phyloP scores from a whole-genome alignment of 30 jellyfish, hydroid and myxozoan species.

The Catostylus mosaicus region DNA sequence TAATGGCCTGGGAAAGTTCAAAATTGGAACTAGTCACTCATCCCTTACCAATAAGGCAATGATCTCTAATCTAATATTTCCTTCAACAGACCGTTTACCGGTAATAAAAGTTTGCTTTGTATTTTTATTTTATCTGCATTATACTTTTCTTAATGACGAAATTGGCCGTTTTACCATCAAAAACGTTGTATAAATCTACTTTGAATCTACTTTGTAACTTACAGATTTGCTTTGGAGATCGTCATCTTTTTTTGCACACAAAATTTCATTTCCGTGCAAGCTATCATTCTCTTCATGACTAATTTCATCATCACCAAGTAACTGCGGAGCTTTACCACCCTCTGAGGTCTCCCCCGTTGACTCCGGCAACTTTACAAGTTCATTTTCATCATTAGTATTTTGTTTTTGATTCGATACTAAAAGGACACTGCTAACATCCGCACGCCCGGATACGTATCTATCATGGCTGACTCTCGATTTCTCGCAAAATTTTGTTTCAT shows the following conservation, averaged over 20 bases:
- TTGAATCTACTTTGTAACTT: not conserved
- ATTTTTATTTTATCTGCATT: too few species aligned
- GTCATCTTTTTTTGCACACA: constrained; percentile 1
- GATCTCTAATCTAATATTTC: too few species aligned
- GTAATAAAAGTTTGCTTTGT: too few species aligned
- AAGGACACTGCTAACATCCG: not conserved
- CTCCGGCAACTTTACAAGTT: not conserved
- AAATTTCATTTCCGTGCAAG: not conserved
- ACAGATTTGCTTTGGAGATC: constrained; percentile 25
- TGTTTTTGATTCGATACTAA: not conserved
- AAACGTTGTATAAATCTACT: not conserved
- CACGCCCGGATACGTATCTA: constrained; percentile 16
- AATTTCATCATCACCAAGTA: not conserved
- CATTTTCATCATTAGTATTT: not conserved
- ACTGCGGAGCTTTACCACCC: not conserved
- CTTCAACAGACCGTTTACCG: too few species aligned
- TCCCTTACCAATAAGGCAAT: too few species aligned
- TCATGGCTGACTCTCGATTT: constrained; percentile 50
- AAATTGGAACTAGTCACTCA: too few species aligned
- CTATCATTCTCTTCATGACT: not conserved
- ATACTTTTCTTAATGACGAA: too few species aligned
- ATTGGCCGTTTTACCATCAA: too few species aligned
- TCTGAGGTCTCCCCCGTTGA: not conserved
- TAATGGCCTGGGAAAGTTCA: too few species aligned
- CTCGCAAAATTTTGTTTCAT: constrained; percentile 19